Base-by-base conservation (phyloP, 2,888 invertebrate species). In the Myathropa florea region DNA sequence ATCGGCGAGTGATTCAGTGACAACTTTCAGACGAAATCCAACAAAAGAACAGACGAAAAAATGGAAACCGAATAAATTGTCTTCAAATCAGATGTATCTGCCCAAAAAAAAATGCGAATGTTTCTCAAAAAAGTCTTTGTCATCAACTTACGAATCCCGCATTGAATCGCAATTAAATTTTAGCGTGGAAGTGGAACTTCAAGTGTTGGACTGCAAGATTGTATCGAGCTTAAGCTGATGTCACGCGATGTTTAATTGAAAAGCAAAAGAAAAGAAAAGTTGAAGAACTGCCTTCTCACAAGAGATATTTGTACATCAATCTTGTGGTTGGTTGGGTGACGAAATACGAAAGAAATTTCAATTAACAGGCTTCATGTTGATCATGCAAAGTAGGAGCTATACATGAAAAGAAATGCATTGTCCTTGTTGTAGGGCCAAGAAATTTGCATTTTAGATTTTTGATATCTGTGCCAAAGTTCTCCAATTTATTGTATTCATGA, bases 141-240 rank as follows among this genome's bases (percentile, higher is more conserved):
- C 70, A 70, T 59, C 57, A 36, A 33, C n/a, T 24, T 61, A 30
- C 28, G n/a, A 61, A 23, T 0, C 39, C 30, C 72, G 63, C 30
- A 30, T 63, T 30, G 53, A 72, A 61, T 24, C 36, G 28, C 72
- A 72, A 72, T 63, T 72, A 63, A 46, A 30, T 33, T 23, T 1
- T 72, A 53, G 21, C 53, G 46, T 23, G 30, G 36, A 64, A 21
- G 26, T 39, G 26, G 26, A 36, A 33, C 24, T 39, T 26, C 26
- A 39, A 39, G 39, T 39, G 36, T 12, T 53, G 36, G 28, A 4
- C 14, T 33, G 59, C 9, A 23, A 23, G 33, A 59, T 36, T 39
- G n/a, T 60, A 39, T 60, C 21, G 12, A 18, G 26, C 39, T 60
- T 6, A 12, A 12, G 73, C 33, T 64, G 63, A 64, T 73, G 73